phyloP scores from a whole-genome alignment of 1,140 invertebrate species.

The Choristoneura fumiferana region DNA sequence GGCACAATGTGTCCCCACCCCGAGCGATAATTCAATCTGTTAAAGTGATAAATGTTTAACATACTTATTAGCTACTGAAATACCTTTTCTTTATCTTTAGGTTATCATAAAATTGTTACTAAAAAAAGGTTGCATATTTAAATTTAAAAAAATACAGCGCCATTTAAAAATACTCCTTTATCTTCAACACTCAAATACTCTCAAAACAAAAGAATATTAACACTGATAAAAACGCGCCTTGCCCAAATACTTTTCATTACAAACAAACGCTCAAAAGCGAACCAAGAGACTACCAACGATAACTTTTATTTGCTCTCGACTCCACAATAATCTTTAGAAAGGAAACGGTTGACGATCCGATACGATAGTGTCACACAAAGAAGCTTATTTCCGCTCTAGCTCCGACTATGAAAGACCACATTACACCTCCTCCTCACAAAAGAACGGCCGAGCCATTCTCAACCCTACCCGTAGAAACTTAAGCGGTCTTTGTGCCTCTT shows the following conservation, averaged over 20 bases:
- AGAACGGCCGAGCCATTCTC: constrained; percentile 33
- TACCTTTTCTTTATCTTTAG: no score
- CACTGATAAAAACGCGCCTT: not conserved
- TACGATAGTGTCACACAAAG: constrained; percentile 74
- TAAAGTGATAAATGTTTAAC: no score
- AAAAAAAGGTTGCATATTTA: no score
- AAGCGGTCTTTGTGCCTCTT: constrained; percentile 22
- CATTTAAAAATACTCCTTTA: no score
- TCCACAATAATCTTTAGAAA: constrained; percentile 70
- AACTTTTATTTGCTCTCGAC: constrained; percentile 71
- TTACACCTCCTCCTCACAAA: constrained; percentile 40
- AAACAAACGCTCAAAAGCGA: constrained; percentile 1
- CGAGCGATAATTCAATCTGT: no score
- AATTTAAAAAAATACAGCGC: no score
- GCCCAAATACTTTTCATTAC: constrained; percentile 5
- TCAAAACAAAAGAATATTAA: no score
- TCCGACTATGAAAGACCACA: constrained; percentile 56
- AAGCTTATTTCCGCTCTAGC: constrained; percentile 72
- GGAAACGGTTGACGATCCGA: constrained; percentile 70
- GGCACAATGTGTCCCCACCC: no score
- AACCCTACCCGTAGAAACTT: constrained; percentile 36
- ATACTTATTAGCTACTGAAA: no score
- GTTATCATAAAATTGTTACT: no score
- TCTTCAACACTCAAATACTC: no score
- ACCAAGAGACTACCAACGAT: constrained; percentile 37